Evolutionary conservation across 1,140 invertebrate species (phyloP).

Genomic region (Diorhabda elongata): DNA sequence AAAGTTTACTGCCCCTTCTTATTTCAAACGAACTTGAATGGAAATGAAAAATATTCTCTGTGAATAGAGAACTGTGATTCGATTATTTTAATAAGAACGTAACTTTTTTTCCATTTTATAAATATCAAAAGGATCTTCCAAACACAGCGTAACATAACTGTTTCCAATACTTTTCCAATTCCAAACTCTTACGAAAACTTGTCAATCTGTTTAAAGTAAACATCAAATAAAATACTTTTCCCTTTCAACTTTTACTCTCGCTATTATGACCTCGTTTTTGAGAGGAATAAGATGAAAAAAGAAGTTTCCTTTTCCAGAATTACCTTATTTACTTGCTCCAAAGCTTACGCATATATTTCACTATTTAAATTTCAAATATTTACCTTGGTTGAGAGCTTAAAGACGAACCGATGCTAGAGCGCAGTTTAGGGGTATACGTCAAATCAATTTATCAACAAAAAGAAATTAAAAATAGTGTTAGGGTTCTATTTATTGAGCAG

Average conservation of each 20-base stretch:
- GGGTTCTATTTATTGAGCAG: no score
- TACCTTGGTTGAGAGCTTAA: slow-evolving; percentile 11
- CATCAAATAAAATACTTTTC: slow-evolving; percentile 7
- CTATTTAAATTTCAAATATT: slow-evolving; percentile 30
- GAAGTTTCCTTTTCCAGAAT: not conserved
- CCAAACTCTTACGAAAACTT: slow-evolving; percentile 8
- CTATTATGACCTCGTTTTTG: not conserved
- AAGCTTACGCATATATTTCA: slow-evolving; percentile 12
- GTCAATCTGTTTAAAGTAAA: slow-evolving; percentile 7
- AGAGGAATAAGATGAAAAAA: not conserved
- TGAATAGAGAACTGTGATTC: no score
- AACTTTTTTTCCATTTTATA: no score
- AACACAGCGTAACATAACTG: not conserved
- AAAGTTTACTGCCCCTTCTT: no score
- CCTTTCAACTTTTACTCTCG: not conserved
- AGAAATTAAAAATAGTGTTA: no score
- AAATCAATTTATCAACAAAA: no score
- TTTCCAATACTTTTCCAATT: slow-evolving; percentile 6
- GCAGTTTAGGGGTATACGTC: no score
- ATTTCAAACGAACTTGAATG: no score
- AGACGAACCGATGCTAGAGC: not conserved
- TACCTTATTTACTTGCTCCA: slow-evolving; percentile 2
- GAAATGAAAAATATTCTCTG: no score
- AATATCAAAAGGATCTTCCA: not conserved
- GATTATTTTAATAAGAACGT: no score